Evolutionary conservation across 2,113 vertebrate species (phyloP), one percentile per base, ranked within the genome.

Genomic region (Pandion haliaetus): DNA sequence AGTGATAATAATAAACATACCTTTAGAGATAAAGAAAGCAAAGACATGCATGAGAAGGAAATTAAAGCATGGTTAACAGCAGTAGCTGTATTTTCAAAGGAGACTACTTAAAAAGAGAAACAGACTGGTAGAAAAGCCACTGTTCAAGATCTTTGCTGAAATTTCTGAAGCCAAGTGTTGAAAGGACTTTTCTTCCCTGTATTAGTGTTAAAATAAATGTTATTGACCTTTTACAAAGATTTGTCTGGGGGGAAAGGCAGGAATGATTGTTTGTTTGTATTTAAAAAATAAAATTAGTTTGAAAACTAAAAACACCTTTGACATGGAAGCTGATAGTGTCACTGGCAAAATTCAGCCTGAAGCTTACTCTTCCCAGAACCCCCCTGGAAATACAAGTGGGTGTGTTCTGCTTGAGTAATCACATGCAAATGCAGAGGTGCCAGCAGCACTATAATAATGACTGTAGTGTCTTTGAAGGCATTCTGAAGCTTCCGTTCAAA

Each of bases 401-500:
- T 86, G 31, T 89, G 61, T 95, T 95, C 79, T 78, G 55, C 74
- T 88, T 81, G 49, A 87, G 25, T 86, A 96, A 83, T 94, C n/a
- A 47, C 67, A 82, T 96, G 61, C 72, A 88, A 94, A 94, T 85
- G 24, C 63, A 83, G 59, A 44, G 18, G 47, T 94, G 81, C 94
- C 90, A 83, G 55, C 52, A 82, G 93, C 67, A 25, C 58, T 91
- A 3, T 92, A 67, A 91, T 95, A 95, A 95, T 93, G 62, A 89
- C 79, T 66, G 3, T 80, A 74, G 47, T 69, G 57, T 83, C 91
- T 96, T 95, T 96, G 93, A 97, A 96, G 84, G 63, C 78, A 67
- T 59, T 94, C 71, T 49, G 66, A 94, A 94, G 61, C 54, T 88
- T 90, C 65, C 2, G 17, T 90, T 97, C 88, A 94, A 86, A 96